These are phyloP conservation scores for Cryptotis parvus DNA, from an alignment of 2,113 vertebrate genomes.

Conservation along the genomic window DNA sequence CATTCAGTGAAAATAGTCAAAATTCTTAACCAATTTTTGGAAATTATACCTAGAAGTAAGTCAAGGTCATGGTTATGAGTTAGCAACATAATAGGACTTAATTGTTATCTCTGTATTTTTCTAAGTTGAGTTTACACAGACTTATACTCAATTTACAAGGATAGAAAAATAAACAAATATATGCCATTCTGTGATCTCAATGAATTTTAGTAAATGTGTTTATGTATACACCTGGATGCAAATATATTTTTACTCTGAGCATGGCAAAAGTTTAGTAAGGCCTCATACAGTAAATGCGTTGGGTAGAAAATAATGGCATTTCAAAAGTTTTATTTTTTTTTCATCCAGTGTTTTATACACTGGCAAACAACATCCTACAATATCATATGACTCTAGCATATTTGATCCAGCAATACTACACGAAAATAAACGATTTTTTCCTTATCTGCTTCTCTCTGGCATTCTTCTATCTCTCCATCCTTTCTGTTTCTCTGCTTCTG, in stretches of 20 bases:
- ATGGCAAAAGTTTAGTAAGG: no score
- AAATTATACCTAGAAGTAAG: background rate
- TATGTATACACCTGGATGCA: background rate
- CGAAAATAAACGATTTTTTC: background rate
- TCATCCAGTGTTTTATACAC: no score
- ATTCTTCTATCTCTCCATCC: background rate
- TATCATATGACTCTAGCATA: background rate
- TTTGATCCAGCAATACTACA: background rate
- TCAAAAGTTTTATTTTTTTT: background rate
- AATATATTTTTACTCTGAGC: no score
- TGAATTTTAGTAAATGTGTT: no score
- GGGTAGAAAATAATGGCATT: no score
- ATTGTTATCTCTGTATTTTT: constrained; percentile 1
- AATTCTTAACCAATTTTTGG: background rate
- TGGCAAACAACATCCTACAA: background rate
- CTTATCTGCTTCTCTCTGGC: no score
- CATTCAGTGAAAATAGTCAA: background rate
- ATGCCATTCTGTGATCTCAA: background rate
- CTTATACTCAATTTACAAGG: background rate
- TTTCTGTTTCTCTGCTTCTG: background rate
- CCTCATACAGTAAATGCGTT: background rate
- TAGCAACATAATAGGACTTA: background rate
- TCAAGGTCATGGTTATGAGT: background rate
- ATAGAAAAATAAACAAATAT: background rate
- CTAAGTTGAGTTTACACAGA: background rate